A percentile compares a stretch with the other conserved stretches of the same genome.
These are phyloP conservation scores for Tetragonula carbonaria DNA, from an alignment of 2,888 invertebrate species.

Conservation along the genomic window DNA sequence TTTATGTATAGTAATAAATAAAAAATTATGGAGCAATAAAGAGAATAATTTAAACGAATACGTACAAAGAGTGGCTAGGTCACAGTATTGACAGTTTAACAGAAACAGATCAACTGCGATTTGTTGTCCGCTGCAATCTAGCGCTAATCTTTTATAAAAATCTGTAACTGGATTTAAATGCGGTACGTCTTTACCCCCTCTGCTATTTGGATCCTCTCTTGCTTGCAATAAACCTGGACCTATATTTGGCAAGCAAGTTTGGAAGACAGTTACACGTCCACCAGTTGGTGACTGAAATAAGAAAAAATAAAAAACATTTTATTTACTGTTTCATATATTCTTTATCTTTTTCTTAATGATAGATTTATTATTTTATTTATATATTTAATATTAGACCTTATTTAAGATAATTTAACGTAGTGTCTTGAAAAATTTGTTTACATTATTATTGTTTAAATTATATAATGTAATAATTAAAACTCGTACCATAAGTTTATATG, in stretches of 20 bases:
- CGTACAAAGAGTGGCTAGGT: conserved; percentile 95
- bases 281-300: conserved; percentile 92
- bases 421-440: neutral
- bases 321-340: neutral
- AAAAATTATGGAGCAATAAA: conserved; percentile 33
- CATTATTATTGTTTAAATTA: neutral
- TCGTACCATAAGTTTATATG: conserved; percentile 93
- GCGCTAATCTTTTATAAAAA: conserved; percentile 97
- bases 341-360: neutral
- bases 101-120: conserved; percentile 98
- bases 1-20: neutral
- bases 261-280: conserved; percentile 97
- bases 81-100: conserved; percentile 96
- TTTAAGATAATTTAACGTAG: neutral
- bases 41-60: conserved; percentile 8
- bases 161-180: conserved; percentile 98
- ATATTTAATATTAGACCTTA: neutral
- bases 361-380: neutral
- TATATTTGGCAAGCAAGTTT: conserved; percentile 93
- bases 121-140: conserved; percentile 98
- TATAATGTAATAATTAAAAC: neutral
- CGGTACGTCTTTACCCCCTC: conserved; percentile 91
- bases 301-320: neutral
- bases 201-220: conserved; percentile 94
- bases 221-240: conserved; percentile 93